Percentiles rank a stretch among this genome's conserved stretches.
Evolutionary conservation across 2,888 invertebrate species (phyloP).

Genomic region (Drosophila niveifrons): DNA sequence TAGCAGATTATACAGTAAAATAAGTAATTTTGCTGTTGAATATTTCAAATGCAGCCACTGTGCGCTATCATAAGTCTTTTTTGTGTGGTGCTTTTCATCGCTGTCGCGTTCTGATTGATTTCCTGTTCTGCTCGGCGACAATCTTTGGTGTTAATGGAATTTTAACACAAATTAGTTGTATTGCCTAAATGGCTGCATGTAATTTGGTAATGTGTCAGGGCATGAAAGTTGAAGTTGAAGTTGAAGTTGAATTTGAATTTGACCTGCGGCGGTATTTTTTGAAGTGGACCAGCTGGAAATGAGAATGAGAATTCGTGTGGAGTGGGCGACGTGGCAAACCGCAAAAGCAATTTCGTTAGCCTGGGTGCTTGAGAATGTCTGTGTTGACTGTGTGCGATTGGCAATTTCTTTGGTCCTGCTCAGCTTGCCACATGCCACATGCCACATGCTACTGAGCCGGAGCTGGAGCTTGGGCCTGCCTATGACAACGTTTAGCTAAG

Average conservation of each 20-base stretch:
- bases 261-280: conserved; percentile 59
- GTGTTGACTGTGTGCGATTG: conserved; percentile 35
- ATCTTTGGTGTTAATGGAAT: conserved; percentile 61
- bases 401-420: conserved; percentile 36
- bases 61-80: neutral
- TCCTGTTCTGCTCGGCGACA: conserved; percentile 1
- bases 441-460: conserved; percentile 14
- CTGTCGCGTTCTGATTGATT: conserved; percentile 1
- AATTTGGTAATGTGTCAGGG: conserved; percentile 56
- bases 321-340: conserved; percentile 20
- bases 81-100: neutral
- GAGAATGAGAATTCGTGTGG: neutral
- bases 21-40: neutral
- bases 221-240: neutral
- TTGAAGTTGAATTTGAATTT: conserved; percentile 10
- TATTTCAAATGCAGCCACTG: neutral
- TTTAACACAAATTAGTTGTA: conserved; percentile 72
- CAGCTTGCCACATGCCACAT: conserved; percentile 31
- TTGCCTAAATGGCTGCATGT: conserved; percentile 58
- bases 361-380: conserved; percentile 1
- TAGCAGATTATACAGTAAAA: too few relatives aligned
- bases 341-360: conserved; percentile 64
- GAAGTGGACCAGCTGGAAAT: neutral
- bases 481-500: conserved; percentile 35
- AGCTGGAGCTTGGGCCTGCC: conserved; percentile 10